These are phyloP conservation scores for Menidia beryllina DNA, from an alignment of 2,113 vertebrate species.

Conservation along the genomic window DNA sequence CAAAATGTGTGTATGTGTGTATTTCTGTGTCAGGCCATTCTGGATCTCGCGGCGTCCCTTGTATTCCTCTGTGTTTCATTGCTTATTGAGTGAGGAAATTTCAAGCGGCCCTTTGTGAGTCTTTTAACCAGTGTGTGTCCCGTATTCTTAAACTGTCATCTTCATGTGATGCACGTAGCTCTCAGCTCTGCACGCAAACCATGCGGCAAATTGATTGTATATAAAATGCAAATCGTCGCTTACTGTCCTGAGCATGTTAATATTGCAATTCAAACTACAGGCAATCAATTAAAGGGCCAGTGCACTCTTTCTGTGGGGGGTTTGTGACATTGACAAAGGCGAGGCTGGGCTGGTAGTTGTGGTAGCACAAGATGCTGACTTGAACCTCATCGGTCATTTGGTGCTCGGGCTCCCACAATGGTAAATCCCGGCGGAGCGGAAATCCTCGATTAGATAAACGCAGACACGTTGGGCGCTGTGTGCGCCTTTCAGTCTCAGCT, in stretches of 20 bases:
- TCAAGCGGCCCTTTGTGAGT: neutral
- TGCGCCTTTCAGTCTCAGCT: slow-evolving; percentile 21
- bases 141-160: slow-evolving; percentile 18
- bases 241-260: slow-evolving; percentile 63
- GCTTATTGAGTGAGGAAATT: slow-evolving; percentile 5
- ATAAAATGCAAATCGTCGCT: slow-evolving; percentile 64
- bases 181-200: slow-evolving; percentile 43
- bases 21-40: neutral
- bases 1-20: slow-evolving; percentile 4
- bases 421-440: slow-evolving; percentile 34
- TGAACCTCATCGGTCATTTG: slow-evolving; percentile 34
- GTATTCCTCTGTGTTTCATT: slow-evolving; percentile 17
- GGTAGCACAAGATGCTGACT: slow-evolving; percentile 52
- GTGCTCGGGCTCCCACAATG: slow-evolving; percentile 22
- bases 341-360: slow-evolving; percentile 17
- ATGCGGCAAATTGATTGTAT: slow-evolving; percentile 69
- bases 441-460: slow-evolving; percentile 31
- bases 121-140: neutral
- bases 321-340: slow-evolving; percentile 56
- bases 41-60: neutral
- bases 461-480: neutral
- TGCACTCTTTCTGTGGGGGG: neutral
- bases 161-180: slow-evolving; percentile 35
- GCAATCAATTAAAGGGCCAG: slow-evolving; percentile 58
- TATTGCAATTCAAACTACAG: slow-evolving; percentile 37